phyloP scores from a whole-genome alignment of 2,888 invertebrate genomes.

The Cactoblastis cactorum region DNA sequence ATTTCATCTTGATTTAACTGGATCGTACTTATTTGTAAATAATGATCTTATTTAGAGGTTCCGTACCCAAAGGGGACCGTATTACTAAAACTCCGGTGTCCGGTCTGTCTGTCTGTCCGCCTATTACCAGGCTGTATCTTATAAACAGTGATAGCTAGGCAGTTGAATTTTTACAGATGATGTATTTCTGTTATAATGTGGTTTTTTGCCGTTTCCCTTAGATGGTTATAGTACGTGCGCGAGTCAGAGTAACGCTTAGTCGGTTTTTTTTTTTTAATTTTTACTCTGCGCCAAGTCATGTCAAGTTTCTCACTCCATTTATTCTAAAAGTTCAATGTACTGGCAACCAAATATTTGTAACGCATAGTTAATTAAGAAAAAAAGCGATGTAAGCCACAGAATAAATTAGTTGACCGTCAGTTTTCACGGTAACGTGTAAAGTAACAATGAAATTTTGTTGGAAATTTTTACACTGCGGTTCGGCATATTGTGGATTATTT shows the following conservation, averaged over 20 bases:
- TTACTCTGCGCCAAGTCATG: constrained; percentile 13
- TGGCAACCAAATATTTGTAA: constrained; percentile 54
- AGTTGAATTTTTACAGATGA: too few relatives aligned
- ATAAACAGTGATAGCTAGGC: too few relatives aligned
- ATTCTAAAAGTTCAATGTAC: constrained; percentile 45
- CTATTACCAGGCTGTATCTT: too few relatives aligned
- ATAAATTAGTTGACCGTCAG: constrained; percentile 67
- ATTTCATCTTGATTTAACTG: constrained; percentile 6
- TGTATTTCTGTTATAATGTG: too few relatives aligned
- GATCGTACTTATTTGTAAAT: not conserved
- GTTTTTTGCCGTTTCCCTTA: too few relatives aligned
- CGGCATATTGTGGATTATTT: constrained; percentile 30
- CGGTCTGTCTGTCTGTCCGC: too few relatives aligned
- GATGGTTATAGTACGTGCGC: too few relatives aligned
- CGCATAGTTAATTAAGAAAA: constrained; percentile 61
- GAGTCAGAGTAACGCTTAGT: too few relatives aligned
- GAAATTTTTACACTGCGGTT: constrained; percentile 32
- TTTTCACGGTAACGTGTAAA: constrained; percentile 65
- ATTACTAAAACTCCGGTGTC: too few relatives aligned
- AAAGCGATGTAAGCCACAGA: constrained; percentile 54
- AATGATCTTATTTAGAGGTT: not conserved
- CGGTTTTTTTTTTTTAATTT: constrained; percentile 15
- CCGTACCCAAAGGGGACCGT: not conserved
- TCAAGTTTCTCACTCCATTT: constrained; percentile 22
- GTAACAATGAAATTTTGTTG: constrained; percentile 61